These are phyloP conservation scores for Aphis craccivora DNA, from an alignment of 1,140 invertebrate species.

Conservation along the genomic window DNA sequence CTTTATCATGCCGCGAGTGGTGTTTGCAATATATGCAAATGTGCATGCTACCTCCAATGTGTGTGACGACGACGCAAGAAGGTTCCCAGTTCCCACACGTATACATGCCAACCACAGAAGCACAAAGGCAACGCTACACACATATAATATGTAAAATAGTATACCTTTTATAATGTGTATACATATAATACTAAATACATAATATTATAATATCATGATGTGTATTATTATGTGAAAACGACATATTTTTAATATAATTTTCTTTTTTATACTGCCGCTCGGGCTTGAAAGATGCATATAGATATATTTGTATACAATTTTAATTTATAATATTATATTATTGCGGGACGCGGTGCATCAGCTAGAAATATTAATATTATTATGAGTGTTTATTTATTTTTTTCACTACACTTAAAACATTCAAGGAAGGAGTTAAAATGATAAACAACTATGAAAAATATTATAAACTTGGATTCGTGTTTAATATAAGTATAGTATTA, in stretches of 20 bases:
- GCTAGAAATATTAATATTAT: background rate
- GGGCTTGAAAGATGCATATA: background rate
- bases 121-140: background rate
- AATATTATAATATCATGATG: background rate
- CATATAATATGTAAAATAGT: background rate
- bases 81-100: slow-evolving; percentile 17
- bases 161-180: background rate
- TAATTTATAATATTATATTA: background rate
- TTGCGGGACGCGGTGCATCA: background rate
- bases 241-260: background rate
- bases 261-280: background rate
- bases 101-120: background rate
- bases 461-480: too few relatives aligned
- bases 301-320: background rate
- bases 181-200: background rate
- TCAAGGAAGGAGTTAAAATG: too few relatives aligned
- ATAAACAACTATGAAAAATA: too few relatives aligned
- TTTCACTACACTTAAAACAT: background rate
- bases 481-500: too few relatives aligned
- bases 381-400: background rate
- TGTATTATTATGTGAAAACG: background rate
- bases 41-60: too few relatives aligned
- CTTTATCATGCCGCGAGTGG: slow-evolving; percentile 1
- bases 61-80: background rate
- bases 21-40: slow-evolving; percentile 12